Evolutionary conservation across 2,888 invertebrate species (phyloP).

Genomic region (Bellardia pandia): DNA sequence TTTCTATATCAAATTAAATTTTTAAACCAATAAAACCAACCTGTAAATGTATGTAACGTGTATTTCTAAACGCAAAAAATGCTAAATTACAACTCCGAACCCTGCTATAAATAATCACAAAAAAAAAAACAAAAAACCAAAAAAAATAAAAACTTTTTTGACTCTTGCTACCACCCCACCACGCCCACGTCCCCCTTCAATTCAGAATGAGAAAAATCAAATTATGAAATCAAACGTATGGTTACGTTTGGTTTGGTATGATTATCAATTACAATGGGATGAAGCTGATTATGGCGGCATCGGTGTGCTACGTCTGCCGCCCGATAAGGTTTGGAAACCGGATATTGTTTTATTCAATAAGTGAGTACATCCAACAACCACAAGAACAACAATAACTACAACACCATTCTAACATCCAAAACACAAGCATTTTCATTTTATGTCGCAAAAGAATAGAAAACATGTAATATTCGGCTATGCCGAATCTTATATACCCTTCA

Average conservation of each 20-base stretch:
- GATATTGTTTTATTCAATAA: conserved; percentile 99
- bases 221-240: conserved; percentile 99
- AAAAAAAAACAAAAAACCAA: conserved; percentile 20
- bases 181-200: conserved; percentile 72
- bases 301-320: conserved; percentile 95
- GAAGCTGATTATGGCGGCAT: conserved; percentile 98
- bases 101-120: conserved; percentile 50
- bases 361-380: conserved; percentile 86
- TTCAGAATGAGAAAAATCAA: conserved; percentile 99
- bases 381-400: conserved; percentile 23
- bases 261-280: conserved; percentile 98
- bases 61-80: conserved; percentile 47
- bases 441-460: neutral
- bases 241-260: conserved; percentile 98
- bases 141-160: conserved; percentile 39
- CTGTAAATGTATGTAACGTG: conserved; percentile 54
- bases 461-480: too few species aligned
- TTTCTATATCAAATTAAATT: conserved; percentile 29
- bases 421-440: conserved; percentile 31
- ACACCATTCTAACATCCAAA: conserved; percentile 36
- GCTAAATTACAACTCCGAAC: conserved; percentile 61
- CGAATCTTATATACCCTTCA: too few species aligned
- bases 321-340: conserved; percentile 99
- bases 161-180: conserved; percentile 64
- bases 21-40: conserved; percentile 14